phyloP scores from a whole-genome alignment of 2,797 vertebrate genomes.

The Manis pentadactyla region DNA sequence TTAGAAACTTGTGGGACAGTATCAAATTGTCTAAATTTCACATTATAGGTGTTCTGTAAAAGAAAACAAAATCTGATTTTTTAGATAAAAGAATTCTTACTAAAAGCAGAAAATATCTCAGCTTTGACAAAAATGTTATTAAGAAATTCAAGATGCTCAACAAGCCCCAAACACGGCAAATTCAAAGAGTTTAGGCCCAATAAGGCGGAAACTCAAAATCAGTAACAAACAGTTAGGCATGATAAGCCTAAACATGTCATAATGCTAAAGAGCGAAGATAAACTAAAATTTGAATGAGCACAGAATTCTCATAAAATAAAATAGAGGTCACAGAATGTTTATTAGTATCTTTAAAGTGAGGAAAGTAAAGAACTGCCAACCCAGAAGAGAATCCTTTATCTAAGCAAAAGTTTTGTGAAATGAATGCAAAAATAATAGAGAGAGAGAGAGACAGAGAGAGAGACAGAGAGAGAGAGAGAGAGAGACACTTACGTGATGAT shows the following conservation, averaged over 20 bases:
- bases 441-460: too few species aligned
- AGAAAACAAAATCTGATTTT: background rate
- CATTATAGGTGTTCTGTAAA: background rate
- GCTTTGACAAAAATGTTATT: background rate
- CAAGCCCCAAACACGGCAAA: background rate
- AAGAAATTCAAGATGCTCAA: background rate
- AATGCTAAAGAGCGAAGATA: background rate
- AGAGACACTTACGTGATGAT: too few species aligned
- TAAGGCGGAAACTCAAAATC: too few species aligned
- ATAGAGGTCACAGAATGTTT: background rate
- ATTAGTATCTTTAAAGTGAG: background rate
- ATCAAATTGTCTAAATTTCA: slow-evolving; percentile 3
- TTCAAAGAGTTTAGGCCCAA: background rate
- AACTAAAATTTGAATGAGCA: background rate
- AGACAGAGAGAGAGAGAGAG: too few species aligned
- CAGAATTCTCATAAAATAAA: background rate
- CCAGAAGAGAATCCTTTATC: too few species aligned
- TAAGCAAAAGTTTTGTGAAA: too few species aligned
- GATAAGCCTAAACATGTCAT: background rate
- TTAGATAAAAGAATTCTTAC: background rate
- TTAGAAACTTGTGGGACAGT: too few species aligned
- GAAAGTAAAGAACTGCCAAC: background rate
- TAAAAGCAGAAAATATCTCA: background rate
- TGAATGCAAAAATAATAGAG: too few species aligned
- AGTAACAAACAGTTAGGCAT: too few species aligned